Conservation (phyloP, 2,888 invertebrate genomes). For the Dynastes maya region DNA sequence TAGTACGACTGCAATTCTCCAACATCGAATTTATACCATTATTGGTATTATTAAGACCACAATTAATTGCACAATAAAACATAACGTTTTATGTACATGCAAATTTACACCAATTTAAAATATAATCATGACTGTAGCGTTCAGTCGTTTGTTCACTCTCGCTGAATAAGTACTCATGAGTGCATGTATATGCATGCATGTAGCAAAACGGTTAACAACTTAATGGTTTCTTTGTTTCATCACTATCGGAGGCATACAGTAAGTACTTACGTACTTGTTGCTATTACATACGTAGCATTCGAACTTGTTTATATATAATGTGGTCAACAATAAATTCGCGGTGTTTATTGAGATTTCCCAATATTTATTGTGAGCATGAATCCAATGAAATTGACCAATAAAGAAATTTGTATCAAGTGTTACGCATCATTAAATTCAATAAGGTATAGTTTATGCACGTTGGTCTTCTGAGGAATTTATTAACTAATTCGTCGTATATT, state of each 20-base stretch:
- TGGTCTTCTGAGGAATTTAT: conserved; percentile 34
- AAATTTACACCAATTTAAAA: conserved; percentile 45
- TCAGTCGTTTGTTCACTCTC: conserved; percentile 37
- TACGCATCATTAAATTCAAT: conserved; percentile 43
- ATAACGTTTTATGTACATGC: conserved; percentile 40
- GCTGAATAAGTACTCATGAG: neutral
- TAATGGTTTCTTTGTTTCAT: conserved; percentile 45
- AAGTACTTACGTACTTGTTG: neutral
- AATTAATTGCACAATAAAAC: conserved; percentile 44
- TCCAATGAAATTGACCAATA: conserved; percentile 41
- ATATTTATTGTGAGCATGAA: conserved; percentile 41
- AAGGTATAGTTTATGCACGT: conserved; percentile 12
- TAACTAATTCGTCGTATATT: conserved; percentile 17
- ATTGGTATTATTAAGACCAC: conserved; percentile 40
- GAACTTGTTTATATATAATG: conserved; percentile 30
- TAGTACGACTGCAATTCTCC: neutral
- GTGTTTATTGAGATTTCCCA: conserved; percentile 42
- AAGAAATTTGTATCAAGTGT: conserved; percentile 46
- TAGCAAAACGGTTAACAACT: conserved; percentile 38
- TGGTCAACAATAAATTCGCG: conserved; percentile 16
- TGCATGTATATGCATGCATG: conserved; percentile 6
- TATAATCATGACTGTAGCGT: conserved; percentile 32
- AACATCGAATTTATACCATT: conserved; percentile 22
- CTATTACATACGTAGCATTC: neutral
- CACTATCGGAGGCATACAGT: conserved; percentile 14